Evolutionary conservation across 2,888 invertebrate species (phyloP).

Genomic region (Lepetodrilus schrolli): DNA sequence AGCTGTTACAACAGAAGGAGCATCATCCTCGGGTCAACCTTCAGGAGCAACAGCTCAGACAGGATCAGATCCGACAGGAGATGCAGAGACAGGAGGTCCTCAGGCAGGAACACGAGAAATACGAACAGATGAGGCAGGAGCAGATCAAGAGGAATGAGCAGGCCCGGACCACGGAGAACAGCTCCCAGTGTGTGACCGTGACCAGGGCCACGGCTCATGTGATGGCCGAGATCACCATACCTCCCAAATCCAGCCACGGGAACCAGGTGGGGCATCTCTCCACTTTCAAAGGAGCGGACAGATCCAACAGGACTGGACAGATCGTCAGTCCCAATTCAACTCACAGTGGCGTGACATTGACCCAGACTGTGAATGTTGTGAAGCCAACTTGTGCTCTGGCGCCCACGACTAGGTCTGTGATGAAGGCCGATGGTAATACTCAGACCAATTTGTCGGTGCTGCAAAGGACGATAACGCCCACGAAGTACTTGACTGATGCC

Average conservation of each 20-base stretch:
- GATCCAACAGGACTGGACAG: slow-evolving; percentile 36
- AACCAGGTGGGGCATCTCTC: slow-evolving; percentile 13
- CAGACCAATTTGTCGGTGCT: slow-evolving; percentile 66
- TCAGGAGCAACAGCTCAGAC: slow-evolving; percentile 39
- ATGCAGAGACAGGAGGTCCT: slow-evolving; percentile 27
- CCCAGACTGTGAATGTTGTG: slow-evolving; percentile 65
- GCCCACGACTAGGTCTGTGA: slow-evolving; percentile 46
- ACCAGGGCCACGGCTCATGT: slow-evolving; percentile 13
- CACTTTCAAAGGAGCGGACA: slow-evolving; percentile 27
- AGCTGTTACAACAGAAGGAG: slow-evolving; percentile 34
- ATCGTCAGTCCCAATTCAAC: slow-evolving; percentile 47
- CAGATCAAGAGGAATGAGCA: slow-evolving; percentile 12
- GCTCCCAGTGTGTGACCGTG: slow-evolving; percentile 3
- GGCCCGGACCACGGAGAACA: slow-evolving; percentile 8
- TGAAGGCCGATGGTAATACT: slow-evolving; percentile 61
- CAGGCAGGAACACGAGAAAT: neutral
- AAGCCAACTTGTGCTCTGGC: slow-evolving; percentile 61
- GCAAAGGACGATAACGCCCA: slow-evolving; percentile 53
- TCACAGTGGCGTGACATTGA: slow-evolving; percentile 35
- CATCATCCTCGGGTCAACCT: slow-evolving; percentile 29
- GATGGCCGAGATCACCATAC: slow-evolving; percentile 27
- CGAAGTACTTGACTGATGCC: slow-evolving; percentile 37
- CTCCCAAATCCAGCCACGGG: slow-evolving; percentile 14
- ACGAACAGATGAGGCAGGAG: slow-evolving; percentile 17
- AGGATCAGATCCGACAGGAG: slow-evolving; percentile 32